Evolutionary conservation across 2,888 invertebrate genomes (phyloP).

Genomic region (Xestia c-nigrum): DNA sequence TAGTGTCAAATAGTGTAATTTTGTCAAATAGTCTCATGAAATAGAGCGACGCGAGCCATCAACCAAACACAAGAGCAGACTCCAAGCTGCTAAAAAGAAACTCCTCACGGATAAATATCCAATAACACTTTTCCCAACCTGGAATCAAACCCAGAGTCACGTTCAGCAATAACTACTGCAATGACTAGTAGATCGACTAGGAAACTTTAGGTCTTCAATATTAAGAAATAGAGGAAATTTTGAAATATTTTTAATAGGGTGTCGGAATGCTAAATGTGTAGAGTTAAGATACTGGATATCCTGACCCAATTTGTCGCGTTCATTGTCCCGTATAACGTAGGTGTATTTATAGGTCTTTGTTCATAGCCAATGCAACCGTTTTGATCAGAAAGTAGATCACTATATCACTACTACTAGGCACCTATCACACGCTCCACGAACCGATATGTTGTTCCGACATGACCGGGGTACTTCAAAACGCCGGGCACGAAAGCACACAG

Average conservation of each 20-base stretch:
- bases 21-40: neutral
- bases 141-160: neutral
- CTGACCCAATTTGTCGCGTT: neutral
- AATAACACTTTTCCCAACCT: neutral
- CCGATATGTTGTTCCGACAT: slow-evolving; percentile 36
- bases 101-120: neutral
- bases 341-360: neutral
- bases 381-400: neutral
- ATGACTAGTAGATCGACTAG: neutral
- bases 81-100: neutral
- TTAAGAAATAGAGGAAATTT: neutral
- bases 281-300: neutral
- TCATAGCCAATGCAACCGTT: neutral
- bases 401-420: neutral
- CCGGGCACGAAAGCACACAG: slow-evolving; percentile 67
- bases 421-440: slow-evolving; percentile 8
- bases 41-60: neutral
- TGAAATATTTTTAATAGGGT: neutral
- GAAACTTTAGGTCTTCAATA: neutral
- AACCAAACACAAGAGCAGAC: neutral
- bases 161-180: neutral
- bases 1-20: no score
- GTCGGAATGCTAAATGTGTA: neutral
- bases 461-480: slow-evolving; percentile 62
- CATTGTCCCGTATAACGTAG: neutral